phyloP scores from a whole-genome alignment of 92 coral and sea anemone species.

The Siderastrea siderea region DNA sequence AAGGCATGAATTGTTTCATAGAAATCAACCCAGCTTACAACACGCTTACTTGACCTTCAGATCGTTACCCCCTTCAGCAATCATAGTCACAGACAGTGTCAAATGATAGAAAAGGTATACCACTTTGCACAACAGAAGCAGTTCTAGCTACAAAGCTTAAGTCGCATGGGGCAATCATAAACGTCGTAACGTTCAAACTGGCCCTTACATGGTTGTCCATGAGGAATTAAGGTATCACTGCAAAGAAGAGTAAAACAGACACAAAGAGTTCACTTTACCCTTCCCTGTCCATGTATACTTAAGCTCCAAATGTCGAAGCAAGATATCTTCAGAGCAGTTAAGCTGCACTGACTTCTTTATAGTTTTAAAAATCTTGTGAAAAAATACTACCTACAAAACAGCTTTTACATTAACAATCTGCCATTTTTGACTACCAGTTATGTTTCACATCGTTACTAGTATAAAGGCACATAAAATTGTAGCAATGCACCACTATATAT shows the following conservation, averaged over 20 bases:
- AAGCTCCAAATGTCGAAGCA: slow-evolving; percentile 52
- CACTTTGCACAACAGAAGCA: too few relatives aligned
- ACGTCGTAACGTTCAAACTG: too few relatives aligned
- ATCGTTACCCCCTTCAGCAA: too few relatives aligned
- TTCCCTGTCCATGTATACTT: slow-evolving; percentile 10
- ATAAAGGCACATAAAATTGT: not conserved
- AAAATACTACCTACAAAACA: slow-evolving; percentile 37
- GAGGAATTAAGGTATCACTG: not conserved
- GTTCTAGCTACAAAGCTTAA: too few relatives aligned
- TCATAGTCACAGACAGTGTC: too few relatives aligned
- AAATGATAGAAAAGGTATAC: too few relatives aligned
- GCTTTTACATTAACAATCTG: not conserved
- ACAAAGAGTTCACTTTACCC: not conserved
- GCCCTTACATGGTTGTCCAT: too few relatives aligned
- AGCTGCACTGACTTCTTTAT: slow-evolving; percentile 9
- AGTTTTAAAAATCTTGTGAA: slow-evolving; percentile 29
- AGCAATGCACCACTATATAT: not conserved
- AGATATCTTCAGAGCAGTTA: slow-evolving; percentile 25
- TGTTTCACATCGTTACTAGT: too few relatives aligned
- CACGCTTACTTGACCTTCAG: too few relatives aligned
- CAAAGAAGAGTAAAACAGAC: not conserved
- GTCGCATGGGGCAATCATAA: too few relatives aligned
- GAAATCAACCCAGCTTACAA: too few relatives aligned
- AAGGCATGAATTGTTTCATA: too few relatives aligned
- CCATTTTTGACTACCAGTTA: not conserved